These are phyloP conservation scores for Galleria mellonella DNA, from an alignment of 1,140 invertebrate species.

Conservation along the genomic window DNA sequence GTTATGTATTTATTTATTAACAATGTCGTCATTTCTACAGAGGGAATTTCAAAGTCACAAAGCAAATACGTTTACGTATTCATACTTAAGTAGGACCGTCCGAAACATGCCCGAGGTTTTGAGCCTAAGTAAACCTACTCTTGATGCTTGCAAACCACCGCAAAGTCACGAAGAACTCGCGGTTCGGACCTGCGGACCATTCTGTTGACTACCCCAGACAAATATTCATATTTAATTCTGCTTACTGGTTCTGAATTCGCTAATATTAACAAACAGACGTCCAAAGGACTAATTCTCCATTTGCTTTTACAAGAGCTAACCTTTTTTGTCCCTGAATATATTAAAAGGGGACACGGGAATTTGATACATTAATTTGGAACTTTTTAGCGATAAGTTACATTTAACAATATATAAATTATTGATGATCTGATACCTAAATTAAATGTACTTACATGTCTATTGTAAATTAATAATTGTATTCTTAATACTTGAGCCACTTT, in stretches of 20 bases:
- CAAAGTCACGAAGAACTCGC: conserved; percentile 46
- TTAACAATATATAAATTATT: no score
- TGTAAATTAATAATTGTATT: no score
- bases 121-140: conserved; percentile 57
- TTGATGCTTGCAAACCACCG: conserved; percentile 31
- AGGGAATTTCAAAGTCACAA: conserved; percentile 56
- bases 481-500: no score
- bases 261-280: conserved; percentile 40
- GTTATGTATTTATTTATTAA: conserved; percentile 43
- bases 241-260: conserved; percentile 36
- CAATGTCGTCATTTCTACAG: conserved; percentile 46
- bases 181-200: conserved; percentile 38
- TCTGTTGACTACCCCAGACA: conserved; percentile 45
- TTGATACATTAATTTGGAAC: no score
- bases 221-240: conserved; percentile 70
- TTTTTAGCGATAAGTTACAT: no score
- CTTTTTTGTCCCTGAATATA: no score
- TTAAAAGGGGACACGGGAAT: no score
- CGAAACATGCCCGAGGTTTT: conserved; percentile 38
- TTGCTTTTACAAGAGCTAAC: neutral
- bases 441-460: no score
- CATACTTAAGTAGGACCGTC: conserved; percentile 38
- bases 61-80: conserved; percentile 55
- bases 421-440: no score
- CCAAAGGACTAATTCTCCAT: conserved; percentile 29